phyloP scores from a whole-genome alignment of 2,888 invertebrate species.

The Strigamia transsilvanica region DNA sequence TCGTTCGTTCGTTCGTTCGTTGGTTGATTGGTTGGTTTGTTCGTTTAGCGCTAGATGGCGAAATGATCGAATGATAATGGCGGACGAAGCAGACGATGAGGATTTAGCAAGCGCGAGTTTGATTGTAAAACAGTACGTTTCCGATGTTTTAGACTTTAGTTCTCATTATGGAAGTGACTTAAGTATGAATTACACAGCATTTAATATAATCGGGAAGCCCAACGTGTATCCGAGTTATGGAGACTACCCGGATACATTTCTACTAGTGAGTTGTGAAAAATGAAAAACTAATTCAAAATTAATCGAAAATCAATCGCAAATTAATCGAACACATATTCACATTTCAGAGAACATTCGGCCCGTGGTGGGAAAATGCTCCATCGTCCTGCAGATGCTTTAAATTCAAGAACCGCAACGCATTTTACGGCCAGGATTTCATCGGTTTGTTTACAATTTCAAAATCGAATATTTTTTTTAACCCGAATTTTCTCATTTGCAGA shows the following conservation, averaged over 20 bases:
- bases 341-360: slow-evolving; percentile 57
- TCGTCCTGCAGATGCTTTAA: slow-evolving; percentile 44
- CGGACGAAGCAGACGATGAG: too few relatives aligned
- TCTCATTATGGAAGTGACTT: slow-evolving; percentile 65
- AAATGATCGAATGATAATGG: too few relatives aligned
- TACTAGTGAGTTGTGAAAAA: slow-evolving; percentile 61
- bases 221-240: slow-evolving; percentile 63
- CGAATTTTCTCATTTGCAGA: slow-evolving; percentile 57
- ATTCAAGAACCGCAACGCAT: not conserved
- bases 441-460: slow-evolving; percentile 42
- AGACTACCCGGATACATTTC: slow-evolving; percentile 64
- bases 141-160: slow-evolving; percentile 63
- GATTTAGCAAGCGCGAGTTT: too few relatives aligned
- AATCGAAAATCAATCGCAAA: not conserved
- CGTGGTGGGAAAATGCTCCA: slow-evolving; percentile 57
- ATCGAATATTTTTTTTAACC: too few relatives aligned
- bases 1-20: too few relatives aligned
- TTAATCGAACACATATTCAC: not conserved
- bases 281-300: not conserved
- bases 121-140: slow-evolving; percentile 57
- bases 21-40: too few relatives aligned
- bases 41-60: too few relatives aligned
- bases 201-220: slow-evolving; percentile 62
- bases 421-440: slow-evolving; percentile 56
- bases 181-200: slow-evolving; percentile 63